A percentile compares a stretch with the other conserved stretches of the same genome.
phyloP scores from a whole-genome alignment of 2,888 invertebrate species.

The Tricholauxania praeusta region DNA sequence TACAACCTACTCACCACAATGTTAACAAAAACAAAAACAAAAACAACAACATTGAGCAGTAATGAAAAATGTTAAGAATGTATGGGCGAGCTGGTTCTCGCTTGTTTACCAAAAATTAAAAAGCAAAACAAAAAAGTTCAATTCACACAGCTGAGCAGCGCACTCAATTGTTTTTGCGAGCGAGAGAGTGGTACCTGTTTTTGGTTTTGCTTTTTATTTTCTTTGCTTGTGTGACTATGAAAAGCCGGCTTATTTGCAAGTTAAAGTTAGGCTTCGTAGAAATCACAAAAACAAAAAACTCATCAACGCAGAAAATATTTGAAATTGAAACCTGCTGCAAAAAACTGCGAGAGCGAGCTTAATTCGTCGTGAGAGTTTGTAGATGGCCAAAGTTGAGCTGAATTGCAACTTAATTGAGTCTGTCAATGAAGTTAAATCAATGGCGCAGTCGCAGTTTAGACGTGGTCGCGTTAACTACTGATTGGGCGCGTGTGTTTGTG shows the following conservation, averaged over 20 bases:
- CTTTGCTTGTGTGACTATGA: slow-evolving; percentile 5
- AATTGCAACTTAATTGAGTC: background rate
- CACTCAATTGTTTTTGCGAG: too few relatives aligned
- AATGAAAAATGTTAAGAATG: slow-evolving; percentile 59
- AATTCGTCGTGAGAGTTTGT: slow-evolving; percentile 3
- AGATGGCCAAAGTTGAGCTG: slow-evolving; percentile 26
- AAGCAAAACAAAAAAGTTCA: background rate
- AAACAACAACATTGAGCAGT: background rate
- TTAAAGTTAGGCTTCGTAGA: slow-evolving; percentile 6
- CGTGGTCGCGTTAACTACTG: slow-evolving; percentile 48
- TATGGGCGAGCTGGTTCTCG: slow-evolving; percentile 66
- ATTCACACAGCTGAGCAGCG: background rate
- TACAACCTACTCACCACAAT: slow-evolving; percentile 35
- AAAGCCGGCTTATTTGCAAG: slow-evolving; percentile 38
- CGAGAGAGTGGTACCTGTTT: background rate
- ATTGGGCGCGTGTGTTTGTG: slow-evolving; percentile 33
- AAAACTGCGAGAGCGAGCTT: slow-evolving; percentile 25
- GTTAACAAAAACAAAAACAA: slow-evolving; percentile 9
- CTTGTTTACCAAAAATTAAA: slow-evolving; percentile 53
- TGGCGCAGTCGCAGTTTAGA: slow-evolving; percentile 50
- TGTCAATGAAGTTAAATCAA: slow-evolving; percentile 7
- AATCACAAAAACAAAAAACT: background rate
- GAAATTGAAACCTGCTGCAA: slow-evolving; percentile 31
- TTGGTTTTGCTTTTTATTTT: slow-evolving; percentile 11
- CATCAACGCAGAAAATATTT: background rate